Conservation (phyloP, 2,113 vertebrate genomes). For the Ailuropoda melanoleuca region DNA sequence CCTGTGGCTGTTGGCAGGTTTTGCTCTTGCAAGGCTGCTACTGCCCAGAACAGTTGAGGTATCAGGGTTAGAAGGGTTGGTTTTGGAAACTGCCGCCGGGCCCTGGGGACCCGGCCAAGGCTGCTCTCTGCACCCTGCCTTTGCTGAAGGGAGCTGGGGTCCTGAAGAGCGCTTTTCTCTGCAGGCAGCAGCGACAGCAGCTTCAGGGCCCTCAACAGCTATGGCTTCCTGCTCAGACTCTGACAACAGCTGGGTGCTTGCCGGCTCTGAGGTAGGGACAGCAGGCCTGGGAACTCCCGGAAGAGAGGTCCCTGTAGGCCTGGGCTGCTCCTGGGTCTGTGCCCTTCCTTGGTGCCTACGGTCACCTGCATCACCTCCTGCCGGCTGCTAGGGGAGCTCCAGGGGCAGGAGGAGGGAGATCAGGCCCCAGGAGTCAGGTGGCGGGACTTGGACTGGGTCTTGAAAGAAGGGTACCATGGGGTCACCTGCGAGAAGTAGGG, state of each 20-base stretch:
- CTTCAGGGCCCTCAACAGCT: not conserved
- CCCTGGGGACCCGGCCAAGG: not conserved
- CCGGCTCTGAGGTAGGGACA: conserved; percentile 78
- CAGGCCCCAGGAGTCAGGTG: not conserved
- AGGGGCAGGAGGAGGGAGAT: not conserved
- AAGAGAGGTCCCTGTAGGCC: not conserved
- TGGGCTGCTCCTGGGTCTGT: not conserved
- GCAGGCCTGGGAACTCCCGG: not conserved
- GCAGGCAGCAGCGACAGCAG: conserved; percentile 57
- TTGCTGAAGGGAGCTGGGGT: not conserved
- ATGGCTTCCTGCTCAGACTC: conserved; percentile 81
- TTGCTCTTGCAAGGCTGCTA: conserved; percentile 59
- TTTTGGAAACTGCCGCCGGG: not conserved
- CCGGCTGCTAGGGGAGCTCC: not conserved
- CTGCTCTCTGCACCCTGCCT: not conserved
- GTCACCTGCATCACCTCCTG: not conserved
- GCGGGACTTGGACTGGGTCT: not conserved
- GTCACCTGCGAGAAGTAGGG: not conserved
- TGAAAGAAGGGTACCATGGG: not conserved
- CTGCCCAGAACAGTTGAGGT: not conserved
- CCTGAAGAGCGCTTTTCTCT: not conserved
- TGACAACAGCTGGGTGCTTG: conserved; percentile 83
- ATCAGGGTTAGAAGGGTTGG: not conserved
- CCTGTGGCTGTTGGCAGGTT: not conserved
- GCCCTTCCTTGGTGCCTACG: not conserved